Base-by-base conservation (phyloP, 2,888 invertebrate species). In the Copidosoma aretas region DNA sequence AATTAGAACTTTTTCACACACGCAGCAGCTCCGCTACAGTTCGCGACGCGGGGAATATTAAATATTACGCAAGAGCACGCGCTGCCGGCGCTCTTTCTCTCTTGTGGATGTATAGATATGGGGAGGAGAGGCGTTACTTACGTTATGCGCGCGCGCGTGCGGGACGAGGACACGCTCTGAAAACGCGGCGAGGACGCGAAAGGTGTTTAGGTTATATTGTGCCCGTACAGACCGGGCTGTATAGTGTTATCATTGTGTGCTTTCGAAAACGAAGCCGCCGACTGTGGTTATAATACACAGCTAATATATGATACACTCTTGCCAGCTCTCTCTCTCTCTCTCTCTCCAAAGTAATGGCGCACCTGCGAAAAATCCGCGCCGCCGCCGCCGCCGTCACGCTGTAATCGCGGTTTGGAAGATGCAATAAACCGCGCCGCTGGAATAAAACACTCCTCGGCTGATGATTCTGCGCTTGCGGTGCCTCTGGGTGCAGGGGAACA, bases 1-100 rank as follows among this genome's bases (percentile, higher is more conserved):
- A 63, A 63, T 63, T 63, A 63, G 56, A 63, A 63, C 56, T 63
- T 63, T 63, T 63, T 63, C 56, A 41, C 24, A 10, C 53, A n/a
- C 39, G 25, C 21, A 12, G 25, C 4, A 15, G 15, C 8, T 32
- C 4, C 21, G 15, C 8, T 32, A 32, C 32, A 32, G 32, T 25
- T 24, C 32, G 24, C 25, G 22, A 14, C 56, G 12, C 32, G 56
- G 17, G 46, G 56, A 63, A 57, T 56, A 63, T 63, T 63, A 46
- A 63, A 63, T 24, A 19, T 63, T 63, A 19, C 63, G 49, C 63
- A 63, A 63, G 56, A 54, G 39, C 53, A 17, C 14, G 46, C 46
- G 46, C 52, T 52, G 19, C 43, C n/a, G 19, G 52, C 19, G 52
- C n/a, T 52, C n/a, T 19, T 21, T 17, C n/a, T 10, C n/a, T 15